These are phyloP conservation scores for Meandrina meandrites DNA, from an alignment of 92 coral and sea anemone genomes.

Conservation along the genomic window DNA sequence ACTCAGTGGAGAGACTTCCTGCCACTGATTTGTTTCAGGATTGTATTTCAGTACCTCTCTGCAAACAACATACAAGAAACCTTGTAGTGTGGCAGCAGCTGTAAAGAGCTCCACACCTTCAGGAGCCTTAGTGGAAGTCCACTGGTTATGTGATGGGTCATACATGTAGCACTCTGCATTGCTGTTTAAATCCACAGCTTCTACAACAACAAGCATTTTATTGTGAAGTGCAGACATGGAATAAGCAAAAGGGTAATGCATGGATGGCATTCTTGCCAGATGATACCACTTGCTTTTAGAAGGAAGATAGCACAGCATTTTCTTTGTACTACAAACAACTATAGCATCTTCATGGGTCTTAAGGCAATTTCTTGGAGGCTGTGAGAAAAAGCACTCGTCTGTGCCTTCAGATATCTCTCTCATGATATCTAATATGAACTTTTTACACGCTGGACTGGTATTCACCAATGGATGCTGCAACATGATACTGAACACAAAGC, in stretches of 20 bases:
- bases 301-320: constrained; percentile 5
- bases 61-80: constrained; percentile 19
- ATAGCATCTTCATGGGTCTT: constrained; percentile 6
- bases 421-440: neutral
- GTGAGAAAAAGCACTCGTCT: constrained; percentile 8
- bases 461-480: neutral
- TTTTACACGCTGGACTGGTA: neutral
- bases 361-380: constrained; percentile 20
- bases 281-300: constrained; percentile 4
- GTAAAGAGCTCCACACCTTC: no score
- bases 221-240: neutral
- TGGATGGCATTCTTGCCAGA: neutral
- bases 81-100: constrained; percentile 12
- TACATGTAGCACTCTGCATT: neutral
- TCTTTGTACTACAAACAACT: neutral
- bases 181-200: neutral
- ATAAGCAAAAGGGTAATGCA: no score
- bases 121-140: neutral
- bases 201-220: neutral
- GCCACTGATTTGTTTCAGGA: constrained; percentile 31
- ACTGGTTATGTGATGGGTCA: neutral
- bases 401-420: neutral
- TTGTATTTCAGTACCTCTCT: constrained; percentile 2
- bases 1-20: constrained; percentile 2
- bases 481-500: neutral